Evolutionary conservation across 2,797 vertebrate genomes (phyloP), one percentile per base, ranked within the genome.

Genomic region (Pseudochromis fuscus): DNA sequence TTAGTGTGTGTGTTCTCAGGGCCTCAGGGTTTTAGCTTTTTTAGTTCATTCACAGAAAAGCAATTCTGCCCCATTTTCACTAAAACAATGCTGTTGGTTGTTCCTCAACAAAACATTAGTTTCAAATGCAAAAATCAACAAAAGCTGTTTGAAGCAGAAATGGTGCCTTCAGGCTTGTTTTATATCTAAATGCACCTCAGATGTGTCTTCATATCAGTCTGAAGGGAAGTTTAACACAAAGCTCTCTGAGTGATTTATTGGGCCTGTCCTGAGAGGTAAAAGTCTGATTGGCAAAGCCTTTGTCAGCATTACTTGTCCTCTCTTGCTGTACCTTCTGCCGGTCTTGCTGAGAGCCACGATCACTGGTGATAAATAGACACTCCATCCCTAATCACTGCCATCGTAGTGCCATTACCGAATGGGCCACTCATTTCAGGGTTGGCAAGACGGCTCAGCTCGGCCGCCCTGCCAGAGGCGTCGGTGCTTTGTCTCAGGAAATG

Each of bases 311-410:
- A 37, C 66, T 67, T 61, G 52, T 78, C 61, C 46, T 75, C 48
- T 27, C 25, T 75, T 55, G 33, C 58, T 68, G 56, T 70, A 67
- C 67, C 48, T 64, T 48, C 56, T 76, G 48, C 66, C 50, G 62
- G 66, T 79, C 75, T 60, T 45, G 38, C 67, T 76, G 53, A 86
- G 38, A 67, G 81, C 50, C 67, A 62, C 69, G 16, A 67, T 86
- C 80, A 31, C 61, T 8, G 55, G 61, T 87, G 89, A 91, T 84
- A 84, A 85, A 88, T 86, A 76, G 76, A 72, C 72, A 64, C 67
- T 82, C 77, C 19, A 2, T 53, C 65, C 55, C 79, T 88, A 85
- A 90, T 91, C 86, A 75, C 82, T 56, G 75, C 81, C 71, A 82
- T 89, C 61, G 71, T 58, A 65, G 72, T 65, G 60, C 75, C 73